Evolutionary conservation across 2,113 vertebrate species (phyloP).

Genomic region (Sphyrna mokarran): DNA sequence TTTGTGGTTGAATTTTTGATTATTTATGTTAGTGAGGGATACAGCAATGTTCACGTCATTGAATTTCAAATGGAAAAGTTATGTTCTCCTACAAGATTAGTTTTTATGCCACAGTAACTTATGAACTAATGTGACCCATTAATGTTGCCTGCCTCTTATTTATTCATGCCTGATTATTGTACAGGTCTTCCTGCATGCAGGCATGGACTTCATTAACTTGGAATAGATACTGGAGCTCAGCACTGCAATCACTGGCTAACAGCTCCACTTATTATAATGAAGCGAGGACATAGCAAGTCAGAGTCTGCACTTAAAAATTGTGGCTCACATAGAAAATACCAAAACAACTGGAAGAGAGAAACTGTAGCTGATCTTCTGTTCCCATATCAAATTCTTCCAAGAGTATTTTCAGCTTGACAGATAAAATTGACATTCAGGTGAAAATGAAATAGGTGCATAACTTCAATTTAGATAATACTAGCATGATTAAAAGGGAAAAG

Average conservation of each 20-base stretch:
- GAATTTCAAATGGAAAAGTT: neutral
- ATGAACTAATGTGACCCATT: too few species aligned
- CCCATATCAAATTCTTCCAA: neutral
- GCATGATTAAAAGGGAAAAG: neutral
- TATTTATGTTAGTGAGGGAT: neutral
- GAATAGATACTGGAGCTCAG: neutral
- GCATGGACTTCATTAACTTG: neutral
- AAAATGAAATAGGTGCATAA: neutral
- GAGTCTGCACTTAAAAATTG: neutral
- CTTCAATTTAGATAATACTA: neutral
- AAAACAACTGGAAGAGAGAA: neutral
- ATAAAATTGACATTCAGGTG: neutral
- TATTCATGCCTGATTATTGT: neutral
- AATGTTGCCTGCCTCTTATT: neutral
- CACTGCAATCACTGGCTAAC: neutral
- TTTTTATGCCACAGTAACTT: too few species aligned
- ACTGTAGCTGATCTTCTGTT: neutral
- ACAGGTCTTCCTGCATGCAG: neutral
- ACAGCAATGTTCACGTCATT: neutral
- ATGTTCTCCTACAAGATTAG: neutral
- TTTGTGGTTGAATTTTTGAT: neutral
- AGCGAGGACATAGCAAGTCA: neutral
- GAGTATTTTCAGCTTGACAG: neutral
- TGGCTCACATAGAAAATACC: neutral
- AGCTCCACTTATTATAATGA: neutral